A percentile compares a stretch with the other conserved stretches of the same genome.
These are phyloP conservation scores for Danaus plexippus DNA, from an alignment of 1,140 invertebrate genomes.

Conservation along the genomic window DNA sequence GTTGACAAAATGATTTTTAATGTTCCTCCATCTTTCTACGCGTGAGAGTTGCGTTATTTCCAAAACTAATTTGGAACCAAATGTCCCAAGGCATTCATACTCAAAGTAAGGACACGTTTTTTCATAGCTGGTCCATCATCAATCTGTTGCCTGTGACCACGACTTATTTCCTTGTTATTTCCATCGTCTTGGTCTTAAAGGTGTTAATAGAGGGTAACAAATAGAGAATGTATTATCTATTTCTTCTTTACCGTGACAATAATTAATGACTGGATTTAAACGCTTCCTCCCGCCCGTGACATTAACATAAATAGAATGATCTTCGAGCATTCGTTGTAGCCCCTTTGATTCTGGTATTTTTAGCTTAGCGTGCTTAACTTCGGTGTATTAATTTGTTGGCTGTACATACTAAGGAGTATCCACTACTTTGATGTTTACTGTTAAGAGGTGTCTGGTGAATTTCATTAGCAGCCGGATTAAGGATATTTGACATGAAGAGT, in stretches of 20 bases:
- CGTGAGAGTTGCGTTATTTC: constrained; percentile 47
- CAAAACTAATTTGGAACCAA: constrained; percentile 51
- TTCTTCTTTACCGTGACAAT: constrained; percentile 69
- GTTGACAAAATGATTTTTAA: constrained; percentile 69
- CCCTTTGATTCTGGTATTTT: constrained; percentile 69
- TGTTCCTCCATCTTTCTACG: constrained; percentile 45
- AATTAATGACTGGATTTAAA: constrained; percentile 72
- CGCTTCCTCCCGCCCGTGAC: constrained; percentile 71
- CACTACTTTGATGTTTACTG: constrained; percentile 65
- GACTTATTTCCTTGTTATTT: constrained; percentile 64
- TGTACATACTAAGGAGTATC: constrained; percentile 43
- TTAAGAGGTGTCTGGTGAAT: constrained; percentile 63
- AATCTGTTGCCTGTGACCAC: constrained; percentile 53
- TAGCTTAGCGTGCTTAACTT: constrained; percentile 57
- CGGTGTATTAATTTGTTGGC: constrained; percentile 67
- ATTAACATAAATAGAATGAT: constrained; percentile 71
- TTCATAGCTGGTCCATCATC: constrained; percentile 55
- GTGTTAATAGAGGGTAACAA: constrained; percentile 51
- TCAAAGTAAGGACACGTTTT: constrained; percentile 61
- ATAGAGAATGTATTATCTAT: constrained; percentile 68
- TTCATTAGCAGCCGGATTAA: constrained; percentile 40
- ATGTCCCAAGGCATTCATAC: constrained; percentile 44
- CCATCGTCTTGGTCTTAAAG: constrained; percentile 62
- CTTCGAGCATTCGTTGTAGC: constrained; percentile 54
- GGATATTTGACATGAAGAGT: constrained; percentile 21